Evolutionary conservation across 2,797 vertebrate species (phyloP).

Genomic region (Smutsia gigantea): DNA sequence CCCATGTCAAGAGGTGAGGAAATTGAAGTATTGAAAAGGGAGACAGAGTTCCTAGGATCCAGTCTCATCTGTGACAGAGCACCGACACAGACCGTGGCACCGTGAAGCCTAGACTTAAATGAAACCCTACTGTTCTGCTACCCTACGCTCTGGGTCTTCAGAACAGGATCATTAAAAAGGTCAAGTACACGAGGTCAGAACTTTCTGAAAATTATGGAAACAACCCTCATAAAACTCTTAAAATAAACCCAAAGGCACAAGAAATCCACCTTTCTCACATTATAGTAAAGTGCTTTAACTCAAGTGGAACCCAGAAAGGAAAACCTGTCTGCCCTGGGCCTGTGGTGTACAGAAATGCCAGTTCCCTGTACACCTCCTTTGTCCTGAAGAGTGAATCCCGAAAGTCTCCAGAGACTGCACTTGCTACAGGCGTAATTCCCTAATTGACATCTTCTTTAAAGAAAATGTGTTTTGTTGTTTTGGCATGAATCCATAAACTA

Average conservation of each 20-base stretch:
- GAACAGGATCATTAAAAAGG: not conserved
- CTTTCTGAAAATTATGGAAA: conserved; percentile 36
- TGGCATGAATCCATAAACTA: not conserved
- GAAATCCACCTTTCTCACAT: not conserved
- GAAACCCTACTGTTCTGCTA: not conserved
- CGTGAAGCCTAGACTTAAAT: not conserved
- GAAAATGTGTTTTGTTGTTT: conserved; percentile 32
- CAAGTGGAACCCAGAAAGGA: not conserved
- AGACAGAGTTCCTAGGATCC: not conserved
- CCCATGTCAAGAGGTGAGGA: not conserved
- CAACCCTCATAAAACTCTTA: not conserved
- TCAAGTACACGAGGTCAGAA: not conserved
- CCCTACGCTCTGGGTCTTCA: not conserved
- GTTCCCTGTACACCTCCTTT: not conserved
- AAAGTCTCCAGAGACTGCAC: not conserved
- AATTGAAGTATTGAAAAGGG: not conserved
- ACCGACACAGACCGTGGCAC: not conserved
- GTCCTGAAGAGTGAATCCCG: not conserved
- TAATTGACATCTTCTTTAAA: not conserved
- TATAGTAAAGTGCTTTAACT: not conserved
- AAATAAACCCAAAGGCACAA: not conserved
- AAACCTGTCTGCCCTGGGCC: not conserved
- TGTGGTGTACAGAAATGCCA: not conserved
- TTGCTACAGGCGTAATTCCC: not conserved
- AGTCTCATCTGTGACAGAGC: not conserved